phyloP scores from a whole-genome alignment of 2,113 vertebrate genomes.

The Cebidichthys violaceus region DNA sequence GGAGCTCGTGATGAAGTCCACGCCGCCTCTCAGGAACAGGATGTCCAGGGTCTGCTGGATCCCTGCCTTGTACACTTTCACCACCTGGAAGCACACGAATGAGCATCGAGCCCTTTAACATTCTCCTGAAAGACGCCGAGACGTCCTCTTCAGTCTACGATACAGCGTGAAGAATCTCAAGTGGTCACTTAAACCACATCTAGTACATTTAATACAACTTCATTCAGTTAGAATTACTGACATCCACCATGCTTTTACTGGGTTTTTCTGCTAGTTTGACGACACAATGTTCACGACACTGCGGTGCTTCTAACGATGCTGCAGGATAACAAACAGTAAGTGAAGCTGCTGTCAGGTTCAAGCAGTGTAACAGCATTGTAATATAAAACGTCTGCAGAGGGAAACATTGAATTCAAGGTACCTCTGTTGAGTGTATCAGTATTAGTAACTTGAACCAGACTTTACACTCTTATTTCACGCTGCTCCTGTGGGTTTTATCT shows the following conservation, averaged over 20 bases:
- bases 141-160: not conserved
- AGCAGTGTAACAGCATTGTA: not conserved
- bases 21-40: conserved; percentile 90
- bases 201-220: not conserved
- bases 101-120: not conserved
- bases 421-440: too few relatives aligned
- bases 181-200: not conserved
- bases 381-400: not conserved
- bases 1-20: conserved; percentile 92
- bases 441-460: not conserved
- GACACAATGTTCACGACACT: not conserved
- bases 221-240: not conserved
- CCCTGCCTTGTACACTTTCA: conserved; percentile 90
- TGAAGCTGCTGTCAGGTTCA: not conserved
- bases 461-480: conserved; percentile 11
- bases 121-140: not conserved
- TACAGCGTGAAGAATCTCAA: not conserved
- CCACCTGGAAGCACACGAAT: conserved; percentile 79
- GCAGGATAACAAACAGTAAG: not conserved
- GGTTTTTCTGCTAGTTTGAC: not conserved
- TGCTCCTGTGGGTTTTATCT: conserved; percentile 12
- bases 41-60: conserved; percentile 95
- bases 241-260: not conserved
- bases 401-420: not conserved
- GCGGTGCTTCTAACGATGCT: not conserved